These are phyloP conservation scores for Furcifer pardalis DNA, from an alignment of 2,797 vertebrate genomes.

Conservation along the genomic window DNA sequence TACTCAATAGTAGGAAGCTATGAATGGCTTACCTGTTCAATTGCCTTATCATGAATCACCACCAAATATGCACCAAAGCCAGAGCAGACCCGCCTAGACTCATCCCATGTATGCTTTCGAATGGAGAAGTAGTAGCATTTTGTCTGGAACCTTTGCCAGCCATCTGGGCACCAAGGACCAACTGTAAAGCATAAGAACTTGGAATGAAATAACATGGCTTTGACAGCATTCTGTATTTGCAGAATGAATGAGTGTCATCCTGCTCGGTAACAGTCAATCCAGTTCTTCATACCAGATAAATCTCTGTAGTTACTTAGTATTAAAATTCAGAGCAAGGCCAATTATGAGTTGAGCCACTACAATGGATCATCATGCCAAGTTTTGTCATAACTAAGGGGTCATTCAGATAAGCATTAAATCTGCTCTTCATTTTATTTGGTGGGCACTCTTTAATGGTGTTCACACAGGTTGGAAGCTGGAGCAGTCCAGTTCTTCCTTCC, in stretches of 20 bases:
- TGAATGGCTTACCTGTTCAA: conserved; percentile 1
- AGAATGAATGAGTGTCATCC: neutral
- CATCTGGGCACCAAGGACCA: conserved; percentile 41
- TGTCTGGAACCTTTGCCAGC: conserved; percentile 54
- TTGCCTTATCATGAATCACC: conserved; percentile 33
- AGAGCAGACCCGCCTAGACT: conserved; percentile 33
- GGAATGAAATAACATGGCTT: neutral
- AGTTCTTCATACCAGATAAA: neutral
- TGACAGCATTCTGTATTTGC: neutral
- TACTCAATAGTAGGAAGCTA: neutral
- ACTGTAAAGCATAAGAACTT: conserved; percentile 10
- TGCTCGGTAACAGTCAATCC: neutral
- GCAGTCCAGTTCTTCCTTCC: no score
- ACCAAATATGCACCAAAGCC: conserved; percentile 35
- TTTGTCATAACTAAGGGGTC: neutral
- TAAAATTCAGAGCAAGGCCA: no score
- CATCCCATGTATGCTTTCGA: conserved; percentile 33
- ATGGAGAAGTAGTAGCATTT: conserved; percentile 64
- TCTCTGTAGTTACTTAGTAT: neutral
- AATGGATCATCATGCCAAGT: neutral
- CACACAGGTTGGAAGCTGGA: no score
- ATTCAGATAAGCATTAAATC: no score
- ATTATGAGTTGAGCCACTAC: neutral
- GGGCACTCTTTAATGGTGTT: no score
- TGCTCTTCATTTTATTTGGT: no score